Evolutionary conservation across 2,113 vertebrate species (phyloP), one percentile per base, ranked within the genome.

Genomic region (Labeo catla): DNA sequence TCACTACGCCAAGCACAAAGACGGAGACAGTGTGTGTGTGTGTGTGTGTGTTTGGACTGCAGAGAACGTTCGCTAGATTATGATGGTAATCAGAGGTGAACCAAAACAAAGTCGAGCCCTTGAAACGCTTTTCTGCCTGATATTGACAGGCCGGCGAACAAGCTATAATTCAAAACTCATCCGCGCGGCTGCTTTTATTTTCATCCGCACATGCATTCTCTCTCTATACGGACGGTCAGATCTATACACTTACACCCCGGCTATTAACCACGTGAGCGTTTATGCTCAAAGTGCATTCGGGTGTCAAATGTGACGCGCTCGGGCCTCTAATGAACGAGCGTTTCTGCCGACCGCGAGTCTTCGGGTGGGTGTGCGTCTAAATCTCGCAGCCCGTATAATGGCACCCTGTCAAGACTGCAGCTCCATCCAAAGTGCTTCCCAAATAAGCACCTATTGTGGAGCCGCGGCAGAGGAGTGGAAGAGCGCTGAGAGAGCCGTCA

Each of bases 121-220:
- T 91, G 92, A 92, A 86, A 78, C 36, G 13, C 79, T 79, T 86
- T 76, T 79, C 28, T 45, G 16, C 21, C 21, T 36, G 84, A 92
- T 94, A 95, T 94, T 94, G 94, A 94, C 93, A 92, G 87, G 90
- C 88, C 93, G 88, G 87, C 85, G 84, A 87, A 93, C 89, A 91
- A 93, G 93, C 94, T 92, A 93, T 92, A 95, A 94, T 95, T 94
- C 93, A 93, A 94, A 95, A 93, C 93, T 94, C 91, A 94, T 94
- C 92, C 92, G 91, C 92, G 94, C 92, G 91, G 92, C 89, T 92
- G 93, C 92, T 93, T 93, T 94, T 93, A 94, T 95, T 94, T n/a
- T 59, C 34, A 65, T 61, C 21, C 21, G 59, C 34, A 79, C 36
- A 85, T 36, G 59, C 52, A 57, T 36, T 57, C 19, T 73, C 70